Conservation (phyloP, 2,797 vertebrate genomes). For the Mus spretus region DNA sequence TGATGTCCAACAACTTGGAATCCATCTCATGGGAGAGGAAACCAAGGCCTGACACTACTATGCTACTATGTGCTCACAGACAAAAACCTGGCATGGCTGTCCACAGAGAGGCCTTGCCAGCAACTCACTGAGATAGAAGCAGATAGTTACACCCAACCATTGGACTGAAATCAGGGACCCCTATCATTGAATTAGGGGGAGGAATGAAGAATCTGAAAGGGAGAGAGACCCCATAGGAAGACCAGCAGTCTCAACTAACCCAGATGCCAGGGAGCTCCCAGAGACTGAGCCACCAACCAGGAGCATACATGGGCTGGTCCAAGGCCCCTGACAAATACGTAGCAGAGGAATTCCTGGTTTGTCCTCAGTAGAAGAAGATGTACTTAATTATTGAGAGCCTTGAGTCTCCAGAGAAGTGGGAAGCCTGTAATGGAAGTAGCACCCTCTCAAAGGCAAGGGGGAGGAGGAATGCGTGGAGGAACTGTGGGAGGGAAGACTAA, state of each 20-base stretch:
- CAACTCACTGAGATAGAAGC: not conserved
- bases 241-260: not conserved
- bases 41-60: not conserved
- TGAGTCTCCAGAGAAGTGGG: too few species aligned
- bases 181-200: not conserved
- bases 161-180: not conserved
- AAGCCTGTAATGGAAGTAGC: too few species aligned
- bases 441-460: too few species aligned
- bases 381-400: too few species aligned
- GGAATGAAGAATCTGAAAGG: not conserved
- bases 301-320: too few species aligned
- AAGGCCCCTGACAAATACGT: too few species aligned
- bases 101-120: too few species aligned
- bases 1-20: not conserved
- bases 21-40: not conserved
- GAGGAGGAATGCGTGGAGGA: too few species aligned
- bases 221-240: not conserved
- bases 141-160: not conserved
- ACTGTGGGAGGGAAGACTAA: too few species aligned
- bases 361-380: too few species aligned
- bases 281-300: too few species aligned
- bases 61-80: not conserved
- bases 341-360: too few species aligned
- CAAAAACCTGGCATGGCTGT: not conserved
- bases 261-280: not conserved